A percentile compares a stretch with the other conserved stretches of the same genome.
phyloP scores from a whole-genome alignment of 2,888 invertebrate genomes.

The Hyles lineata region DNA sequence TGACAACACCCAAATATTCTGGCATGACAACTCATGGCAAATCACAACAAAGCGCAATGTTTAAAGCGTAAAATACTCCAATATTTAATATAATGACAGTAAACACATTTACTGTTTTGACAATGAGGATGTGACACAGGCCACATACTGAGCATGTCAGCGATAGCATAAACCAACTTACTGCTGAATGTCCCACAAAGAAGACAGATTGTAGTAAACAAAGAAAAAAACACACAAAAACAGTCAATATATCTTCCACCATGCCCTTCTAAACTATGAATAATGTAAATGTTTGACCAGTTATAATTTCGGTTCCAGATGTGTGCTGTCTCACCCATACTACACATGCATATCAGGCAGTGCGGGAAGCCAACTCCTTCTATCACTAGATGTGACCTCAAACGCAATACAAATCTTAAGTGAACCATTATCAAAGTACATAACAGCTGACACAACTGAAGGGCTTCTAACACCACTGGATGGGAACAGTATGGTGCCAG shows the following conservation, averaged over 20 bases:
- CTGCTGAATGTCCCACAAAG: no score
- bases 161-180: no score
- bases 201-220: no score
- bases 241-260: no score
- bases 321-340: conserved; percentile 86
- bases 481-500: conserved; percentile 64
- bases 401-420: conserved; percentile 77
- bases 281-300: not conserved
- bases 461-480: conserved; percentile 61
- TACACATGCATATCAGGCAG: conserved; percentile 87
- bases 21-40: no score
- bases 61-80: not conserved
- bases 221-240: no score
- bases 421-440: conserved; percentile 71
- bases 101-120: not conserved
- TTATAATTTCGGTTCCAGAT: conserved; percentile 71
- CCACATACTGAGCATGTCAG: not conserved
- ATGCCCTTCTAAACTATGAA: no score
- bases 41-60: no score
- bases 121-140: not conserved
- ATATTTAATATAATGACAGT: not conserved
- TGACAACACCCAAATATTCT: no score
- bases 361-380: conserved; percentile 77
- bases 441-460: conserved; percentile 49
- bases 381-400: conserved; percentile 86